phyloP scores from a whole-genome alignment of 2,113 vertebrate species.

The Syngnathoides biaculeatus region DNA sequence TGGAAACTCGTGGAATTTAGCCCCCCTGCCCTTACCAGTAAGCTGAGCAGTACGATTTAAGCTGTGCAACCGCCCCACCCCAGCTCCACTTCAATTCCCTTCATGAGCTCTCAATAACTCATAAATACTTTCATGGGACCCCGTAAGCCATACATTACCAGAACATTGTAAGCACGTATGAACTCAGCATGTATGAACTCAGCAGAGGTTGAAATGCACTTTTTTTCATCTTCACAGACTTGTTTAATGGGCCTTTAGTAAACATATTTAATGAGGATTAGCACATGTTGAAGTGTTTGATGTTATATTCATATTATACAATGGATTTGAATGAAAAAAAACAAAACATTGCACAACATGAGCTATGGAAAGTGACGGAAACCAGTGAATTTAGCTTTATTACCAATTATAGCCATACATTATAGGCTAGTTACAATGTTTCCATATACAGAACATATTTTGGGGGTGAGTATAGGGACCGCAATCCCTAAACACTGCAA shows the following conservation, averaged over 20 bases:
- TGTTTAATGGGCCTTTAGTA: constrained; percentile 17
- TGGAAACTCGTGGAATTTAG: constrained; percentile 50
- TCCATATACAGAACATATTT: neutral
- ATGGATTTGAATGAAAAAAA: no score
- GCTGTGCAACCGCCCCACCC: constrained; percentile 31
- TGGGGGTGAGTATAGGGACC: neutral
- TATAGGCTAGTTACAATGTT: neutral
- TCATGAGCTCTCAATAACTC: constrained; percentile 56
- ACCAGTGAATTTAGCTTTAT: constrained; percentile 14
- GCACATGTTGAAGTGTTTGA: neutral
- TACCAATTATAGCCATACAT: neutral
- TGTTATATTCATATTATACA: constrained; percentile 1
- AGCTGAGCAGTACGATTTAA: constrained; percentile 45
- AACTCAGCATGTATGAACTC: constrained; percentile 15
- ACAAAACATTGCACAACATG: neutral
- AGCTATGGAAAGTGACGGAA: neutral
- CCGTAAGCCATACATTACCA: constrained; percentile 45
- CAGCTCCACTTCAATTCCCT: constrained; percentile 18
- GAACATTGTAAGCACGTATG: constrained; percentile 35
- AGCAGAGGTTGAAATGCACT: no score
- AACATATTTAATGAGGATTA: constrained; percentile 15
- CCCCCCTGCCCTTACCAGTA: constrained; percentile 4
- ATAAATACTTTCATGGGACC: constrained; percentile 61
- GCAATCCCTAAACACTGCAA: constrained; percentile 1
- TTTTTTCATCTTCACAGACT: constrained; percentile 16